Evolutionary conservation across 2,797 vertebrate species (phyloP).

Genomic region (Fistularia tabacaria): DNA sequence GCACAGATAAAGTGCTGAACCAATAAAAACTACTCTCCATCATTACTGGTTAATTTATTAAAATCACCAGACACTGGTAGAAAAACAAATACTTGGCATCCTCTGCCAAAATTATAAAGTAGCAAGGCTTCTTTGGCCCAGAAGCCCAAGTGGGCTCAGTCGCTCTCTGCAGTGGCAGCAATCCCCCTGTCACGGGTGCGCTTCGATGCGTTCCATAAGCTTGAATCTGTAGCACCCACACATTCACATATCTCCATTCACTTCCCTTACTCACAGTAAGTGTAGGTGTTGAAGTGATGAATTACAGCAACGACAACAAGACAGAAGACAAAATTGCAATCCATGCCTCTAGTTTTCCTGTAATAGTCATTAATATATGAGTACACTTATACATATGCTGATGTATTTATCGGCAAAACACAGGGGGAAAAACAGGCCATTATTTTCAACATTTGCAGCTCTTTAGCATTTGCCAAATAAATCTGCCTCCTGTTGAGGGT

Average conservation of each 20-base stretch:
- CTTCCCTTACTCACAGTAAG: constrained; percentile 57
- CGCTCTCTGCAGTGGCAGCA: too few species aligned
- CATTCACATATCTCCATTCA: constrained; percentile 64
- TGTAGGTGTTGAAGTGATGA: constrained; percentile 72
- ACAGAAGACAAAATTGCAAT: constrained; percentile 56
- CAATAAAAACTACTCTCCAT: constrained; percentile 6
- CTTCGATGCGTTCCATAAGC: constrained; percentile 59
- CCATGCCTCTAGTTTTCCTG: constrained; percentile 58
- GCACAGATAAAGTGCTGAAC: background rate
- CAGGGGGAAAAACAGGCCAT: constrained; percentile 59
- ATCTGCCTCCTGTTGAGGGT: constrained; percentile 64
- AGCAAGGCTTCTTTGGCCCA: constrained; percentile 38
- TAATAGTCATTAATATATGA: constrained; percentile 69
- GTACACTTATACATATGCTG: constrained; percentile 72
- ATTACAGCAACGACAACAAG: constrained; percentile 74
- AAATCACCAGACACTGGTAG: constrained; percentile 28
- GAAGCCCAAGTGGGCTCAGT: constrained; percentile 13
- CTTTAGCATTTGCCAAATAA: constrained; percentile 67
- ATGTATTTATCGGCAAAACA: constrained; percentile 73
- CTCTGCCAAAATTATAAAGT: constrained; percentile 43
- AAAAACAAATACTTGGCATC: constrained; percentile 17
- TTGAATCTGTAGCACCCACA: constrained; percentile 47
- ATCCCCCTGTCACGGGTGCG: constrained; percentile 43
- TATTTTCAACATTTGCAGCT: constrained; percentile 71
- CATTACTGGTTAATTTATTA: constrained; percentile 16